Conservation (phyloP, 1,140 invertebrate species). For the Phocides pigmalion region DNA sequence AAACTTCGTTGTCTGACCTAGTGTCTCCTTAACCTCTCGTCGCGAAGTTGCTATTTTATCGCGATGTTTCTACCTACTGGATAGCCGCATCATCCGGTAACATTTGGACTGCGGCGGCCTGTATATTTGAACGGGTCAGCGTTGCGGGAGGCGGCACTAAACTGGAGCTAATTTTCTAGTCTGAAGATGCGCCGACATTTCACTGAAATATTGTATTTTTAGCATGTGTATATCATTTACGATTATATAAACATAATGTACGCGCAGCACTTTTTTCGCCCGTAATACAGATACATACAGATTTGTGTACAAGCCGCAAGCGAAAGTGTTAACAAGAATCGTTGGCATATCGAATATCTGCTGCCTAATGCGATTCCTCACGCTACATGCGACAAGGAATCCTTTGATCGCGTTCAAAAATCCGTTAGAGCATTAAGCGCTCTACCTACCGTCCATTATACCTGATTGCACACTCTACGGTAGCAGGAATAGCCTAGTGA, state of each 20-base stretch:
- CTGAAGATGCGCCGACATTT: no score
- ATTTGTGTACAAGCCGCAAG: no score
- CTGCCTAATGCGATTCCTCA: constrained; percentile 31
- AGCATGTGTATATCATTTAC: no score
- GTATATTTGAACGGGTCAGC: no score
- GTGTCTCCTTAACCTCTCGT: constrained; percentile 17
- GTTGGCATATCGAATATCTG: constrained; percentile 28
- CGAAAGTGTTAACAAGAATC: constrained; percentile 1
- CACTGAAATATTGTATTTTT: no score
- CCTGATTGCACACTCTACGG: constrained; percentile 25
- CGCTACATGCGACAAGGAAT: constrained; percentile 21
- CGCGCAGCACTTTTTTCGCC: no score
- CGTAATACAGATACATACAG: no score
- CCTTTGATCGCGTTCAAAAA: constrained; percentile 33
- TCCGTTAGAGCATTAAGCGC: constrained; percentile 29
- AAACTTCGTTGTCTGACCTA: constrained; percentile 8
- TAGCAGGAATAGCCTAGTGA: no score
- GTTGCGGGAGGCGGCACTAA: no score
- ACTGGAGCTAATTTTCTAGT: no score
- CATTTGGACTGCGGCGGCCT: no score
- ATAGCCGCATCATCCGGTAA: neutral
- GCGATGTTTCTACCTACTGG: neutral
- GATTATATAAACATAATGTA: no score
- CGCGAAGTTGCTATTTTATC: constrained; percentile 1
- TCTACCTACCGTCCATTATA: constrained; percentile 14